Evolutionary conservation across 1,140 invertebrate species (phyloP).

Genomic region (Cyclargus thomasi): DNA sequence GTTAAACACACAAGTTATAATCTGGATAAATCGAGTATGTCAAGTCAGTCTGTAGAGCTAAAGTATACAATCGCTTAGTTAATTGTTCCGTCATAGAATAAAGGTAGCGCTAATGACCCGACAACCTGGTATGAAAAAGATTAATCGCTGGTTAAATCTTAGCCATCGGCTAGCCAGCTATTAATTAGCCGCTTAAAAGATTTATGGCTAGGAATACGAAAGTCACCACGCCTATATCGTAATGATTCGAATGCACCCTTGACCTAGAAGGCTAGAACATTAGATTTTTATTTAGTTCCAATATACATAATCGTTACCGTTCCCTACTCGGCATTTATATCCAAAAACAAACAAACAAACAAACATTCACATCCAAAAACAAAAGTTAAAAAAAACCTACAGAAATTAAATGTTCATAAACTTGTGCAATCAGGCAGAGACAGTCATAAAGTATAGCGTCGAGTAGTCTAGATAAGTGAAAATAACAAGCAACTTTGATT

Average conservation of each 20-base stretch:
- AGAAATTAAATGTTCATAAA: no score
- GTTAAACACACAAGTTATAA: background rate
- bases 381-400: no score
- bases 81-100: slow-evolving; percentile 21
- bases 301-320: background rate
- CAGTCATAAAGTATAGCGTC: no score
- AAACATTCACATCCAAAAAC: no score
- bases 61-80: background rate
- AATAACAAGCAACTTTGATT: background rate
- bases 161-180: background rate
- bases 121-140: slow-evolving; percentile 3
- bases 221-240: background rate
- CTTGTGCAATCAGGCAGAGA: no score
- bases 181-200: slow-evolving; percentile 8
- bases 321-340: background rate
- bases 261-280: background rate
- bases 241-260: background rate
- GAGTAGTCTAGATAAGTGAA: background rate
- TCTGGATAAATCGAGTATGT: background rate
- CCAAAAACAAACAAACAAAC: no score
- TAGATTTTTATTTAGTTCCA: background rate
- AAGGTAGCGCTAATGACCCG: background rate
- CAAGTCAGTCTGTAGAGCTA: slow-evolving; percentile 1
- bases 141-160: background rate
- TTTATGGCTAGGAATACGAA: slow-evolving; percentile 6